phyloP scores from a whole-genome alignment of 2,797 vertebrate species.

The Xenops minutus region DNA sequence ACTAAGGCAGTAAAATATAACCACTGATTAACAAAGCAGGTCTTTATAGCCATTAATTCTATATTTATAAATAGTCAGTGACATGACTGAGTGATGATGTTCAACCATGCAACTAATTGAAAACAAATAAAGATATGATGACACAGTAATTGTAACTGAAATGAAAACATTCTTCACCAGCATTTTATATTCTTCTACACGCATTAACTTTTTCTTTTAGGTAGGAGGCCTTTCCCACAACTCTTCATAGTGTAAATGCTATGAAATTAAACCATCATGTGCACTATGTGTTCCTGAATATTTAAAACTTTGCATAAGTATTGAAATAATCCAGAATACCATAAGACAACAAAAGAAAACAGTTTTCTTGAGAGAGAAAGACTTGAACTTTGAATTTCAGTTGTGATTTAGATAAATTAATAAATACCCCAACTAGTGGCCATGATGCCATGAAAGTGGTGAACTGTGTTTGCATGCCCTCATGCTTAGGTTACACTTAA shows the following conservation, averaged over 20 bases:
- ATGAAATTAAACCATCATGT: neutral
- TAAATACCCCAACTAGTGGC: neutral
- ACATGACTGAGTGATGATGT: neutral
- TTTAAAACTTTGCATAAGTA: neutral
- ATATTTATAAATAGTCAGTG: neutral
- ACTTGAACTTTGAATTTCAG: neutral
- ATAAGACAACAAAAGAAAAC: neutral
- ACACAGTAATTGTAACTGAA: constrained; percentile 20
- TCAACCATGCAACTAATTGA: constrained; percentile 55
- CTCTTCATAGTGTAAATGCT: neutral
- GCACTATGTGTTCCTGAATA: neutral
- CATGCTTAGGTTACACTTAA: neutral
- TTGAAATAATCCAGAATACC: neutral
- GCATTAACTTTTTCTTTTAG: neutral
- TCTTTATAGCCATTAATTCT: constrained; percentile 21
- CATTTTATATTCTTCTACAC: neutral
- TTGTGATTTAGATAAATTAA: neutral
- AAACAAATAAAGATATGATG: constrained; percentile 53
- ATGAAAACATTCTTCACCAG: constrained; percentile 25
- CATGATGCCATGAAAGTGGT: neutral
- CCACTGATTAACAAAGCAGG: constrained; percentile 28
- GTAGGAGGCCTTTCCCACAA: neutral
- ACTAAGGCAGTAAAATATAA: neutral
- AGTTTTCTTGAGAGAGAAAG: no score
- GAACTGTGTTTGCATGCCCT: neutral